Evolutionary conservation across 2,113 vertebrate species (phyloP).

Genomic region (Mirounga angustirostris): DNA sequence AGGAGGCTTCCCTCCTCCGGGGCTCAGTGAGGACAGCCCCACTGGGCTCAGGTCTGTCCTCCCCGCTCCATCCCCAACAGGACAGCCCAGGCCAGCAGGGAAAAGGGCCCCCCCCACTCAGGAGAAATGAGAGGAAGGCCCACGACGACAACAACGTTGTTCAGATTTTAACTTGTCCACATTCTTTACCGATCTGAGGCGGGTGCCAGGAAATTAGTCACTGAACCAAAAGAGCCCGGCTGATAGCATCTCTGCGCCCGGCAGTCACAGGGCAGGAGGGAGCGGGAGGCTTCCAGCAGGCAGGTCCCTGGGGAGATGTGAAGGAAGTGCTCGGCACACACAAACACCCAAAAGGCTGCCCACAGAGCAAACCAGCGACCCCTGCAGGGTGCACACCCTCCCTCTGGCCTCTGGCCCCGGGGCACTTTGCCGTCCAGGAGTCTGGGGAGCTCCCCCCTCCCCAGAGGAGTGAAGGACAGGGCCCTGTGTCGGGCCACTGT

Average conservation of each 20-base stretch:
- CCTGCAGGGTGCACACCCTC: neutral
- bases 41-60: neutral
- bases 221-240: neutral
- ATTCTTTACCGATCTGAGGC: conserved; percentile 71
- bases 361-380: neutral
- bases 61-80: neutral
- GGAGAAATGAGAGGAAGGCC: neutral
- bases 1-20: neutral
- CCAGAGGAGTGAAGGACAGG: conserved; percentile 27
- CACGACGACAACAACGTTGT: neutral
- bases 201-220: conserved; percentile 78
- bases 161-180: conserved; percentile 82
- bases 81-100: neutral
- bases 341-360: neutral
- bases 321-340: accelerated
- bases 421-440: accelerated
- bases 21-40: neutral
- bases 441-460: neutral
- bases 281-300: neutral
- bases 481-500: neutral
- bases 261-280: neutral
- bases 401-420: neutral
- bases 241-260: conserved; percentile 49
- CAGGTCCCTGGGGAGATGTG: neutral
- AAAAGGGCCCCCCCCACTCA: neutral